Evolutionary conservation across 2,113 vertebrate genomes (phyloP), one percentile per base, ranked within the genome.

Genomic region (Gobio gobio): DNA sequence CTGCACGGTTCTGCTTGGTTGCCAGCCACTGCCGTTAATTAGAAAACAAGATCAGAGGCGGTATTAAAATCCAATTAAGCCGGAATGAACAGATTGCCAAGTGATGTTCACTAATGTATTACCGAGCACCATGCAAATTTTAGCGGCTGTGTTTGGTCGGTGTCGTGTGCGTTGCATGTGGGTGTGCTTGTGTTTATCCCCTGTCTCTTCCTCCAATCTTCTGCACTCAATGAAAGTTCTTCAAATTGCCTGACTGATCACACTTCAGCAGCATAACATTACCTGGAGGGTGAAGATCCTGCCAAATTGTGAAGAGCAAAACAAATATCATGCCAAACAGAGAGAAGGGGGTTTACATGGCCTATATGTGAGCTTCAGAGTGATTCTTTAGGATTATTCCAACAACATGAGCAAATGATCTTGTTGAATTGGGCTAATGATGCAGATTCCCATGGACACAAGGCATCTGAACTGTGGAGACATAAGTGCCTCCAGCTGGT

Each of bases 51-150:
- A 99, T 99, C 98, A 99, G 97, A 99, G 97, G 97, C 97, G 97
- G 97, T 98, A 99, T 99, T 99, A 99, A 99, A 99, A 99, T 99
- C 98, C 97, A 99, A 99, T 99, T 99, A 99, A 99, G 97, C 97
- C 97, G 96, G 97, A 97, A 97, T 96, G 96, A 97, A 97, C 97
- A 97, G 96, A 97, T 97, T 97, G 96, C 96, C 96, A 97, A 97
- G 96, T 97, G 97, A 97, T 97, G 96, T 97, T 97, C 96, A 97
- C 96, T 97, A 97, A 97, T 97, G 98, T 98, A 99, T 99, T 98
- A 98, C 94, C 94, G 94, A 94, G 94, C 94, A 93, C 93, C 94
- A 94, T 94, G 94, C 93, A 94, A 95, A 94, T 95, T 94, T 94
- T 92, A 92, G 94, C 91, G 91, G 91, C 91, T 92, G 92, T 93